Percentiles rank a stretch among this genome's conserved stretches.
Conservation (phyloP, 1,140 invertebrate species). For the Fopius arisanus region DNA sequence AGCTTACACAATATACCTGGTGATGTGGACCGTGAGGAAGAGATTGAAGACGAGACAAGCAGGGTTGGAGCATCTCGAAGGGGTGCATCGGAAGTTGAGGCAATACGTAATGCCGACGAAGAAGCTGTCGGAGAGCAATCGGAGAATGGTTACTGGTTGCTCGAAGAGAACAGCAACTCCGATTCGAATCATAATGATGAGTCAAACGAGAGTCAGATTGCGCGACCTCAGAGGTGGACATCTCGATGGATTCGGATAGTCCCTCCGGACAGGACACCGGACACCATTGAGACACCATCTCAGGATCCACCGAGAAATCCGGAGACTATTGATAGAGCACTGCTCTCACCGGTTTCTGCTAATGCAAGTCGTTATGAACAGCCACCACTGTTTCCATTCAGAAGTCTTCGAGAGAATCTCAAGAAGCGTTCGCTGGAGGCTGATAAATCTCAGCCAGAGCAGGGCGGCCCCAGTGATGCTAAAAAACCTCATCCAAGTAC, state of each 20-base stretch:
- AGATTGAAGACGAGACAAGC: background rate
- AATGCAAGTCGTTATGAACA: slow-evolving; percentile 52
- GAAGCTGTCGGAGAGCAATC: slow-evolving; percentile 48
- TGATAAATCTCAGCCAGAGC: slow-evolving; percentile 21
- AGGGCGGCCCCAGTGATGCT: background rate
- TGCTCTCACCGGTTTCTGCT: slow-evolving; percentile 47
- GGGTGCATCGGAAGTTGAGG: background rate
- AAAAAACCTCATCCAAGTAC: background rate
- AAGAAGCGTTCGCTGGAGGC: slow-evolving; percentile 35
- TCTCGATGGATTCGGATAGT: slow-evolving; percentile 57
- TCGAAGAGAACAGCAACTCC: slow-evolving; percentile 58
- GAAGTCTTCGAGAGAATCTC: slow-evolving; percentile 48
- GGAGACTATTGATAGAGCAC: slow-evolving; percentile 24
- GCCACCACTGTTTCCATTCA: slow-evolving; percentile 51
- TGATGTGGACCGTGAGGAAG: background rate
- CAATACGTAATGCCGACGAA: slow-evolving; percentile 29
- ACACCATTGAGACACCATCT: background rate
- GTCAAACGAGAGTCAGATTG: slow-evolving; percentile 26
- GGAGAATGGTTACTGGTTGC: slow-evolving; percentile 58
- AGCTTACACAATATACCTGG: background rate
- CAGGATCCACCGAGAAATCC: background rate
- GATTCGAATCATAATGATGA: slow-evolving; percentile 49
- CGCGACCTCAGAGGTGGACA: slow-evolving; percentile 42
- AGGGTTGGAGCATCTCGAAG: background rate
- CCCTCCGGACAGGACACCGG: slow-evolving; percentile 36